Evolutionary conservation across 2,113 vertebrate species (phyloP), one percentile per base, ranked within the genome.

Genomic region (Sialia sialis): DNA sequence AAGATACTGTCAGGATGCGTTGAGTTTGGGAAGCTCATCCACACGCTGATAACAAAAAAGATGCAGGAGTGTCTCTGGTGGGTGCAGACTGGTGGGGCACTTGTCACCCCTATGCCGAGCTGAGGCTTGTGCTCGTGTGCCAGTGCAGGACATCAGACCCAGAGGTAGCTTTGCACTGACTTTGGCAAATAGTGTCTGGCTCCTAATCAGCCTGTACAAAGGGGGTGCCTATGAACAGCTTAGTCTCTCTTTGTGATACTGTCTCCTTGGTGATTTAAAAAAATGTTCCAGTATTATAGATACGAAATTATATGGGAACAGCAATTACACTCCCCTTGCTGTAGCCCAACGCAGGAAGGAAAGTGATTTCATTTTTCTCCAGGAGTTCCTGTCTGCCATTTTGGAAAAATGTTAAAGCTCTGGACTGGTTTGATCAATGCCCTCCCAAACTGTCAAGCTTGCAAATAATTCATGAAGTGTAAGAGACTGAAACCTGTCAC

Each of bases 101-200:
- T 51, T 4, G 1, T 34, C 56, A 44, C 16, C 7, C 22, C 13
- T 2, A 2, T 1, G 0, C 2, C 1, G 32, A 3, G 3, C 19
- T 4, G 4, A 22, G 12, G 23, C 29, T 81, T 3, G 3, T 46
- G 22, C 13, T 56, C 0, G 0, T 8, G 2, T 32, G 16, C 26
- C 62, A 18, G 39, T 51, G 20, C 4, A 3, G 48, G 58, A 58
- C 16, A 30, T 7, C 26, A 38, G 41, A 43, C 27, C 69, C 44
- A 9, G n/a, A 30, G 30, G 17, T 10, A 60, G 46, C 21, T 85
- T 79, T 2, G 2, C 46, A 16, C 36, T 16, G 8, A 16, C 30
- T 49, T 60, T 13, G 8, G 66, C 49, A 83, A 30, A 48, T 11
- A 41, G 6, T 38, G 11, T 22, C 62, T 83, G 54, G 18, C 23